Percentiles rank a stretch among this genome's conserved stretches.
Conservation (phyloP, 2,888 invertebrate species). For the Loripinus fragilis region DNA sequence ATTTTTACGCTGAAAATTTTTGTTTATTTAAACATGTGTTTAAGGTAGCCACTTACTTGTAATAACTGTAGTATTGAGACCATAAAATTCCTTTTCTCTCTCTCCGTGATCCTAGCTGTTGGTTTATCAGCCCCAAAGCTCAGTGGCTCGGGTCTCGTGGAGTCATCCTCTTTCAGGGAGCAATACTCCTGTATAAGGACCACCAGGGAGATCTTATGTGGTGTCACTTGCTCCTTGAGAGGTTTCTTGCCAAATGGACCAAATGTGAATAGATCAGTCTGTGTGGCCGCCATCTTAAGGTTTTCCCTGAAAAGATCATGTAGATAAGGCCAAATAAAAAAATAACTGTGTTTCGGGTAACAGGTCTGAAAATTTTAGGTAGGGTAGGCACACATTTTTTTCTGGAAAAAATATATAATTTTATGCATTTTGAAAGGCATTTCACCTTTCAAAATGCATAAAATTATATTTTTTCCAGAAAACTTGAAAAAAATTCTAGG, state of each 20-base stretch:
- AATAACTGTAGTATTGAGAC: slow-evolving; percentile 91
- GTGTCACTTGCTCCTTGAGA: slow-evolving; percentile 74
- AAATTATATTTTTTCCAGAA: no score
- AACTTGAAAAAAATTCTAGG: no score
- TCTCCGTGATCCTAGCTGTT: slow-evolving; percentile 67
- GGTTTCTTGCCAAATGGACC: slow-evolving; percentile 63
- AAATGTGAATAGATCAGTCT: slow-evolving; percentile 63
- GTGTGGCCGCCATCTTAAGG: slow-evolving; percentile 36
- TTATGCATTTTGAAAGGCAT: no score
- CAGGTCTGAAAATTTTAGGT: no score
- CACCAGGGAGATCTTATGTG: slow-evolving; percentile 77
- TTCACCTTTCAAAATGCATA: no score
- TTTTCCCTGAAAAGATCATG: no score
- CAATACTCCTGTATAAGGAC: slow-evolving; percentile 77
- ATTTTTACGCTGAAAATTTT: no score
- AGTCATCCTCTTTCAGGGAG: slow-evolving; percentile 45
- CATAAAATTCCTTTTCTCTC: slow-evolving; percentile 90
- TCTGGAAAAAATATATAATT: no score
- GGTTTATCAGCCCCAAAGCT: slow-evolving; percentile 26
- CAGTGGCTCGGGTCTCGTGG: background rate
- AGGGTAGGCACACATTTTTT: no score
- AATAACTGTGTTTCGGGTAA: no score
- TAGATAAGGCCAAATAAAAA: no score
- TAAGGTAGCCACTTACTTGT: slow-evolving; percentile 85
- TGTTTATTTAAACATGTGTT: no score